These are phyloP conservation scores for Hyposoter dolosus DNA, from an alignment of 2,888 invertebrate species.

Conservation along the genomic window DNA sequence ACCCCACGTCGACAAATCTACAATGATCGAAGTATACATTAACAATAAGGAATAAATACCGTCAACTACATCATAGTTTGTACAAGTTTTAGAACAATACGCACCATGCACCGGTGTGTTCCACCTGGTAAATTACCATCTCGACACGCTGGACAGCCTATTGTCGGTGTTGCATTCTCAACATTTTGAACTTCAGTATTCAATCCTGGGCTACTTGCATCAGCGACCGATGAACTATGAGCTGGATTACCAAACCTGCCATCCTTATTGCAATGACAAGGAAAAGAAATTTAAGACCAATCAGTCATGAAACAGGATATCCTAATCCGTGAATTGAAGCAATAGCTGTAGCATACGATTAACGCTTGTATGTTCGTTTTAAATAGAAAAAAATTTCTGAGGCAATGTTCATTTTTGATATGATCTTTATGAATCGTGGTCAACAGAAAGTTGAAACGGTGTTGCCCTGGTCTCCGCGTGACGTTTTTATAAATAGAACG, in stretches of 20 bases:
- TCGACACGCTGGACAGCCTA: constrained; percentile 35
- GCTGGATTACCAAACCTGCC: background rate
- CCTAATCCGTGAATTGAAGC: background rate
- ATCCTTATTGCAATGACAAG: constrained; percentile 6
- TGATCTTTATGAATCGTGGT: background rate
- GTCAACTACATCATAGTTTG: constrained; percentile 1
- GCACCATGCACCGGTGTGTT: constrained; percentile 46
- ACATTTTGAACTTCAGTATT: background rate
- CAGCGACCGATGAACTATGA: constrained; percentile 19
- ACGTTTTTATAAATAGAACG: background rate
- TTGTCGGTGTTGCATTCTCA: constrained; percentile 5
- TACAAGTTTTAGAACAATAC: constrained; percentile 15
- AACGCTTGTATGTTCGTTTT: background rate
- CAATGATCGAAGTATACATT: constrained; percentile 21
- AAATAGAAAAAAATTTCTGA: constrained; percentile 1
- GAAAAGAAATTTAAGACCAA: constrained; percentile 14
- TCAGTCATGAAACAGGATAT: constrained; percentile 16
- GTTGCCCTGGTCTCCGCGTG: too few relatives aligned
- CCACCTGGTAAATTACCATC: constrained; percentile 30
- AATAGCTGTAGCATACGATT: background rate
- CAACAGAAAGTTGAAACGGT: background rate
- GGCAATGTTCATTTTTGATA: background rate
- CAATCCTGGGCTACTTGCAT: constrained; percentile 16
- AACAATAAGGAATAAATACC: constrained; percentile 7
- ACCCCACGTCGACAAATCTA: constrained; percentile 43